Conservation (phyloP, 2,113 vertebrate genomes). For the Orycteropus afer region DNA sequence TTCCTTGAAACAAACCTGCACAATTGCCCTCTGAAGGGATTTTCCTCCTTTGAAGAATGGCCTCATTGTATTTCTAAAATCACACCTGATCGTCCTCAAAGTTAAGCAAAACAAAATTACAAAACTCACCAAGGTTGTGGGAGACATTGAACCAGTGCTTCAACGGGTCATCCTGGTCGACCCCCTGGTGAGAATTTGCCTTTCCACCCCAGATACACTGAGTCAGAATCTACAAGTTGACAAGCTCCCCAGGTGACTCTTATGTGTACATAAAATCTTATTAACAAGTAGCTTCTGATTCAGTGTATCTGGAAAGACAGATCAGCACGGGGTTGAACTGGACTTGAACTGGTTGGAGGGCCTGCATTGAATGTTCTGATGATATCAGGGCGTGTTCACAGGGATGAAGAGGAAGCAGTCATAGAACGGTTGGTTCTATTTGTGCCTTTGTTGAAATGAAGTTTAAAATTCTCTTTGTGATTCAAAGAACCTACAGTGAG, state of each 20-base stretch:
- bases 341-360: too few species aligned
- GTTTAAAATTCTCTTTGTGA: not conserved
- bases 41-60: not conserved
- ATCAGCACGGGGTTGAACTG: too few species aligned
- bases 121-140: not conserved
- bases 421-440: accelerated
- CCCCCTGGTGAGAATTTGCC: too few species aligned
- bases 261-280: too few species aligned
- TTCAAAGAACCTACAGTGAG: not conserved
- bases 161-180: too few species aligned
- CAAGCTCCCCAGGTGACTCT: too few species aligned
- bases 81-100: not conserved
- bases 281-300: too few species aligned
- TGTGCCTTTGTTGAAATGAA: not conserved
- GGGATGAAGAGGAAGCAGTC: not conserved
- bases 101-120: slow-evolving; percentile 33
- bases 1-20: slow-evolving; percentile 11
- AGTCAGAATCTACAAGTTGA: too few species aligned
- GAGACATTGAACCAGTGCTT: not conserved
- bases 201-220: too few species aligned
- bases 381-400: not conserved
- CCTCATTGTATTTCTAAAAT: not conserved
- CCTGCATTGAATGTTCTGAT: not conserved
- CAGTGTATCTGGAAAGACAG: too few species aligned
- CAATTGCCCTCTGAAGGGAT: not conserved